Evolutionary conservation across 2,113 vertebrate species (phyloP), one percentile per base, ranked within the genome.

Genomic region (Corythaixoides concolor): DNA sequence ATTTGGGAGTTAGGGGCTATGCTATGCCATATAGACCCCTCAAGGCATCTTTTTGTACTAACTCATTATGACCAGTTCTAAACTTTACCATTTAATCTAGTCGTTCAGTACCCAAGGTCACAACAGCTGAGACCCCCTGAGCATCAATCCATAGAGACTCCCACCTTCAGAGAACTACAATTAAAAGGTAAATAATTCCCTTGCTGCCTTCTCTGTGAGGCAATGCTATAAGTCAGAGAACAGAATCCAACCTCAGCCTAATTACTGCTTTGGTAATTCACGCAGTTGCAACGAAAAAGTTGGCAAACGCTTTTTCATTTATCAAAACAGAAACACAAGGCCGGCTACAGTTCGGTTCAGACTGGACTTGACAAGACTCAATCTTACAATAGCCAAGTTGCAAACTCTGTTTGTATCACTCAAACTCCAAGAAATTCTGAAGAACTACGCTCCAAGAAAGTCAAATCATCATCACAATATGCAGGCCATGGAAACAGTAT

Each of bases 151-250:
- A 32, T 0, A 81, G 94, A 96, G 95, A 95, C 85, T 88, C 85
- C 75, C 88, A 96, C 95, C 96, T 97, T 97, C 95, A 86, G 97
- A 97, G 97, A 97, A 96, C 97, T 97, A 96, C 97, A 97, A 97
- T 97, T 97, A 97, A 97, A 97, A 97, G 97, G 97, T 97, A 97
- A 95, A 96, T 97, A 97, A 97, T 97, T 97, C 97, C 97, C 96
- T 81, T 94, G 97, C 93, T 96, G 64, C 93, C 76, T 93, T 83
- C 82, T 96, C 93, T 95, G 94, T 82, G 89, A 97, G 94, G 92
- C 94, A 97, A 85, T 70, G 93, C 87, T 96, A 59, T 76, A 95
- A 97, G 93, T 95, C 91, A 95, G 84, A 91, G 89, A 95, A 95
- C 0, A 0, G 81, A 93, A 97, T 95, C 93, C 91, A 97, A 88